Conservation (phyloP, 2,797 vertebrate species). For the Ptychadena robeensis region DNA sequence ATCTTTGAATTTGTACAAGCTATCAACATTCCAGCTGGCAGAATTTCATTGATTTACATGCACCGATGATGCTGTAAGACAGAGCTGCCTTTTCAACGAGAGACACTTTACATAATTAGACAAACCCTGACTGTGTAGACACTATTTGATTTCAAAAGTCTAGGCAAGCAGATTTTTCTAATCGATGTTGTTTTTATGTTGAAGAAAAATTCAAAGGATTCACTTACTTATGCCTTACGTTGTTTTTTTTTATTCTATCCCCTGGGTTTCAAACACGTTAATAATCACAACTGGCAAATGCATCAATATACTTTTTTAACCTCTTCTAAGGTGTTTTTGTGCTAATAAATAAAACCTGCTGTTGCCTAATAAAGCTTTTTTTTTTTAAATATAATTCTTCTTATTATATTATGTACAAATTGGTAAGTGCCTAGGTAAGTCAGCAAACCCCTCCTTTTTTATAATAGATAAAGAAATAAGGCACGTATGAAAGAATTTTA, state of each 20-base stretch:
- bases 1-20: conserved; percentile 21
- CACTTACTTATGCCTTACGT: background rate
- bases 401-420: too few relatives aligned
- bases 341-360: too few relatives aligned
- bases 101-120: conserved; percentile 59
- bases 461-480: too few relatives aligned
- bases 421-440: too few relatives aligned
- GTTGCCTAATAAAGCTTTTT: too few relatives aligned
- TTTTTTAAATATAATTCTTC: too few relatives aligned
- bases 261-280: too few relatives aligned
- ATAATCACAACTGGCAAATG: too few relatives aligned
- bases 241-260: background rate
- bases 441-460: too few relatives aligned
- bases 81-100: conserved; percentile 49
- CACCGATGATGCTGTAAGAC: conserved; percentile 50
- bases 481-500: too few relatives aligned
- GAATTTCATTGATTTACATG: conserved; percentile 56
- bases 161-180: conserved; percentile 36
- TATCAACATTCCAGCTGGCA: conserved; percentile 39
- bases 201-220: conserved; percentile 1
- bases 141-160: conserved; percentile 49
- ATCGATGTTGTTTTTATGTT: conserved; percentile 31
- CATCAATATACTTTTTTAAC: too few relatives aligned
- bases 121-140: conserved; percentile 51
- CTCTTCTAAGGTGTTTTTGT: too few relatives aligned